phyloP scores from a whole-genome alignment of 1,140 invertebrate genomes.

The Heliconius congener region DNA sequence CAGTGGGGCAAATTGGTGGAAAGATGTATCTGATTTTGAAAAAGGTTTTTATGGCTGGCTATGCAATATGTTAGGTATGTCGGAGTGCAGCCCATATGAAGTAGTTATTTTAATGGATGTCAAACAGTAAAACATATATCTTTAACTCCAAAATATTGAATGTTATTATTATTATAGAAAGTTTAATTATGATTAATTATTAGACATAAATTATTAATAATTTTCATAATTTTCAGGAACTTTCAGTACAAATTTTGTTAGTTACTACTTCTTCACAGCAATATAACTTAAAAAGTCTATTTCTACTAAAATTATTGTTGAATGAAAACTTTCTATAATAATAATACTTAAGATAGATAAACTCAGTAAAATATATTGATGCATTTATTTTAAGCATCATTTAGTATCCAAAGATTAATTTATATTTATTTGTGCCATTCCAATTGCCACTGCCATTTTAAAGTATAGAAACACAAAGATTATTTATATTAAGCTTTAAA shows the following conservation, averaged over 20 bases:
- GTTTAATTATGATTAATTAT: neutral
- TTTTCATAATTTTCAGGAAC: neutral
- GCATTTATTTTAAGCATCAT: neutral
- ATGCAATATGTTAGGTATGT: conserved; percentile 85
- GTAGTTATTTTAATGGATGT: conserved; percentile 81
- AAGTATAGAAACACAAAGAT: conserved; percentile 7
- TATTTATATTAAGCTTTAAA: conserved; percentile 32
- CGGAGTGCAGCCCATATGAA: conserved; percentile 88
- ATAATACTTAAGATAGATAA: neutral
- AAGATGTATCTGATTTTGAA: conserved; percentile 88
- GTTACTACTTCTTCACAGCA: conserved; percentile 11
- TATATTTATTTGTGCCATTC: conserved; percentile 8
- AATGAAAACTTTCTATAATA: neutral
- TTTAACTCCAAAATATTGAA: neutral
- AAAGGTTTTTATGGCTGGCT: conserved; percentile 91
- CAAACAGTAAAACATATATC: conserved; percentile 48
- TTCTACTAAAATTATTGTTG: neutral
- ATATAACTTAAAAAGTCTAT: neutral
- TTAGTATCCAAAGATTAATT: neutral
- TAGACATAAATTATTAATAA: neutral
- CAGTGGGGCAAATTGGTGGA: conserved; percentile 85
- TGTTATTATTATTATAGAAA: neutral
- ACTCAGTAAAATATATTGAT: neutral
- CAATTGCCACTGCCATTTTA: conserved; percentile 30
- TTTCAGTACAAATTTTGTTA: neutral